Base-by-base conservation (phyloP, 2,113 vertebrate genomes). In the Psilopsiagon aurifrons region DNA sequence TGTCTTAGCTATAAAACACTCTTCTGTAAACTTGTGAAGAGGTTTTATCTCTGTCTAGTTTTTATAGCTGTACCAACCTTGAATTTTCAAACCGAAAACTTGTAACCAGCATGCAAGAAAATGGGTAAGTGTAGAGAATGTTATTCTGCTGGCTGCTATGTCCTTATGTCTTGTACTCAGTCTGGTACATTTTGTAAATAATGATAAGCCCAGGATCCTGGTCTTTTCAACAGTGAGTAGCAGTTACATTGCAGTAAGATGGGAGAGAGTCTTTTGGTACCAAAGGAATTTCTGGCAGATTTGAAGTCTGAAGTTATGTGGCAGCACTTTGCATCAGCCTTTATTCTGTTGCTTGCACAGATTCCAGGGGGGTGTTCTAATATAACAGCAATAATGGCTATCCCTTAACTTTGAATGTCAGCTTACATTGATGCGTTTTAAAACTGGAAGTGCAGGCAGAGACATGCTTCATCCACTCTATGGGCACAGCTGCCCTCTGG, bases 1-100 rank as follows among this genome's bases (percentile, higher is more conserved):
- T 84, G 64, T 71, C 76, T 88, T 75, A 51, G 57, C 85, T 94
- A 43, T 96, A 88, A 94, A 96, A 79, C 51, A n/a, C 20, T 82
- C 52, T 49, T n/a, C 47, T 76, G 39, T 95, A 94, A 89, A 88
- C 82, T 82, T 63, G 28, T 57, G 63, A 84, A 88, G 79, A 94
- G 19, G 9, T 92, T 92, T 94, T 94, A 63, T 86, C 64, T 87
- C 69, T 78, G 54, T 73, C 52, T 84, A n/a, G 76, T 71, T 96
- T 88, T 94, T 91, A 49, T 81, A 57, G 39, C 44, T 83, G 11
- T 78, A 47, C 31, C 62, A 81, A 15, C 24, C 62, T 92, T 85
- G 91, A 84, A 88, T 92, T 96, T 95, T 93, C 57, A 74, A 79
- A 68, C 49, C 37, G 57, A 88, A 59, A 28, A 57, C 35, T 39